These are phyloP conservation scores for Daubentonia madagascariensis DNA, from an alignment of 2,113 vertebrate genomes.

Conservation along the genomic window DNA sequence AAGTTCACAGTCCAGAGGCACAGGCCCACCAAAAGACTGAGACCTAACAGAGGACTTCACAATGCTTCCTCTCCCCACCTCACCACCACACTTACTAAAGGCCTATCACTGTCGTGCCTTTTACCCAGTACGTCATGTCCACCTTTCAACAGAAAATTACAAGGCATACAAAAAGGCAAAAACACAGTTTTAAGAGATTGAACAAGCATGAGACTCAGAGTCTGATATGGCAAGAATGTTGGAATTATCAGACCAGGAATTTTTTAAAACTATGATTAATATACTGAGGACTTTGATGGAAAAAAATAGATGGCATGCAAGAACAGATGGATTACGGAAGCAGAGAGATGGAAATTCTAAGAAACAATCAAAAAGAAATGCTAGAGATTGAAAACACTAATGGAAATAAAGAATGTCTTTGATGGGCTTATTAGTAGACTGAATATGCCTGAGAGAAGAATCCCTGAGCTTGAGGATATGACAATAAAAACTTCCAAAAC, in stretches of 20 bases:
- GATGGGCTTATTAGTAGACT: background rate
- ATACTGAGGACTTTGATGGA: background rate
- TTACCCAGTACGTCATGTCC: background rate
- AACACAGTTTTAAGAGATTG: background rate
- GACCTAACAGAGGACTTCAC: background rate
- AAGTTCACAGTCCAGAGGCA: background rate
- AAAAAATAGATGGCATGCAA: background rate
- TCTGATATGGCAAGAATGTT: background rate
- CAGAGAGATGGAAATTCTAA: background rate
- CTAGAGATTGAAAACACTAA: background rate
- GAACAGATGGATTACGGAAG: background rate
- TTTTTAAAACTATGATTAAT: background rate
- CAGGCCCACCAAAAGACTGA: background rate
- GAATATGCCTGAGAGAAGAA: background rate
- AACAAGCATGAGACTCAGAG: background rate
- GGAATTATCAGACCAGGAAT: background rate
- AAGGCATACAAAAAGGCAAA: background rate
- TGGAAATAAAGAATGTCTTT: background rate
- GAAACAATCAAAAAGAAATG: background rate
- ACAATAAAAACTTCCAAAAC: background rate
- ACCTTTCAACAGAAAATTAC: background rate
- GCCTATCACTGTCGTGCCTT: fast-evolving
- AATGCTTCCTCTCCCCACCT: background rate
- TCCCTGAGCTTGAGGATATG: background rate
- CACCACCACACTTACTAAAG: background rate